Evolutionary conservation across 2,113 vertebrate genomes (phyloP).

Genomic region (Platanista minor): DNA sequence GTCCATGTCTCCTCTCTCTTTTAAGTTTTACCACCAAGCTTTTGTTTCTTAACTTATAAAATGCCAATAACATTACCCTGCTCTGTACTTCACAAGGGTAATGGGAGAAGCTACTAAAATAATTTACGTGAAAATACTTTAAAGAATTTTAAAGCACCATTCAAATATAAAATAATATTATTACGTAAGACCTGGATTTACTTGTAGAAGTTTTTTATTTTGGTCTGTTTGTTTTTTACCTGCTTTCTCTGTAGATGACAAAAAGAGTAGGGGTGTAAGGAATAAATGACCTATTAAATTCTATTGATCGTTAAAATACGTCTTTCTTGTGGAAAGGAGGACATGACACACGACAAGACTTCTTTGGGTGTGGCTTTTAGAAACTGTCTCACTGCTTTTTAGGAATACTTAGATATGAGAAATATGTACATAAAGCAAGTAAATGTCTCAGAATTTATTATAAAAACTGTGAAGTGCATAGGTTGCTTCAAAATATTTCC

Average conservation of each 20-base stretch:
- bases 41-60: background rate
- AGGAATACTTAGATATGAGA: background rate
- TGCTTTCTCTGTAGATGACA: background rate
- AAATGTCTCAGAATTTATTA: slow-evolving; percentile 4
- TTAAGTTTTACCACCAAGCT: background rate
- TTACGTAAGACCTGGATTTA: background rate
- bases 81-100: background rate
- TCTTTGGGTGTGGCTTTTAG: background rate
- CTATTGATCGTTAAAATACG: background rate
- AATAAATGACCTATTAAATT: background rate
- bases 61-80: background rate
- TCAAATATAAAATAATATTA: background rate
- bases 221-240: background rate
- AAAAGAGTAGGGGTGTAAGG: background rate
- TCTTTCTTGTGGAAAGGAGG: background rate
- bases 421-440: background rate
- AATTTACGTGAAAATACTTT: background rate
- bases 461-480: slow-evolving; percentile 2
- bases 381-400: background rate
- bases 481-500: background rate
- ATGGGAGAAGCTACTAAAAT: background rate
- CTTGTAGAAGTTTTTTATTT: background rate
- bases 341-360: background rate
- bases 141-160: background rate
- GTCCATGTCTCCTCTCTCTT: background rate